Evolutionary conservation across 2,797 vertebrate species (phyloP).

Genomic region (Nasua narica): DNA sequence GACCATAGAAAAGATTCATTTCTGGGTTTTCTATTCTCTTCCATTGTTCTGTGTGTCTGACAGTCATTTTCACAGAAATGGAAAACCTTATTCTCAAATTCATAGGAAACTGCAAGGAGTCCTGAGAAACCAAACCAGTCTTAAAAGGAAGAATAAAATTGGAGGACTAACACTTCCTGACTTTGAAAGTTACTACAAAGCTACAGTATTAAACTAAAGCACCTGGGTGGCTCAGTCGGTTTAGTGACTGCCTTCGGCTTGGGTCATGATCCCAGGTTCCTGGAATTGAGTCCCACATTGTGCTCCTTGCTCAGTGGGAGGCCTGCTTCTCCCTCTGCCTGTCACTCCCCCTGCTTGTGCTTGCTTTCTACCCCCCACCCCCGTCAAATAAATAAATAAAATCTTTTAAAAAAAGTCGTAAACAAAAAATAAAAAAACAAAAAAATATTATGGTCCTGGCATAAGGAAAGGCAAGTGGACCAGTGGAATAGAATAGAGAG

Average conservation of each 20-base stretch:
- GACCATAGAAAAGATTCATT: neutral
- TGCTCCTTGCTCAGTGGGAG: too few species aligned
- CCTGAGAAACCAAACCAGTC: neutral
- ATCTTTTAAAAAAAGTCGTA: too few species aligned
- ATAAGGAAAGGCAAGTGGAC: neutral
- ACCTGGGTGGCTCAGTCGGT: too few species aligned
- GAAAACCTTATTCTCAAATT: neutral
- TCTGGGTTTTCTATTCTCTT: neutral
- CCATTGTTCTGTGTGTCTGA: neutral
- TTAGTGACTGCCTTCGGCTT: too few species aligned
- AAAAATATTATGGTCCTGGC: neutral
- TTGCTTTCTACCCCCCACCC: too few species aligned
- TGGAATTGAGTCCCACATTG: too few species aligned
- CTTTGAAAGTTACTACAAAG: neutral
- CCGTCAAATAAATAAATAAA: too few species aligned
- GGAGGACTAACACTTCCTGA: neutral
- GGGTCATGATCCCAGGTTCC: too few species aligned
- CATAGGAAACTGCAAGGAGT: neutral
- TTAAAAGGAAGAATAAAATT: neutral
- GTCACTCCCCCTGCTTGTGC: too few species aligned
- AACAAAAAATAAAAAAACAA: neutral
- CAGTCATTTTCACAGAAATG: neutral
- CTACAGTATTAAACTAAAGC: neutral
- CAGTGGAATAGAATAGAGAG: neutral
- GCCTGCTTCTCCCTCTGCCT: too few species aligned